Base-by-base conservation (phyloP, 2,797 vertebrate genomes). In the Odontamblyopus lacepedii region DNA sequence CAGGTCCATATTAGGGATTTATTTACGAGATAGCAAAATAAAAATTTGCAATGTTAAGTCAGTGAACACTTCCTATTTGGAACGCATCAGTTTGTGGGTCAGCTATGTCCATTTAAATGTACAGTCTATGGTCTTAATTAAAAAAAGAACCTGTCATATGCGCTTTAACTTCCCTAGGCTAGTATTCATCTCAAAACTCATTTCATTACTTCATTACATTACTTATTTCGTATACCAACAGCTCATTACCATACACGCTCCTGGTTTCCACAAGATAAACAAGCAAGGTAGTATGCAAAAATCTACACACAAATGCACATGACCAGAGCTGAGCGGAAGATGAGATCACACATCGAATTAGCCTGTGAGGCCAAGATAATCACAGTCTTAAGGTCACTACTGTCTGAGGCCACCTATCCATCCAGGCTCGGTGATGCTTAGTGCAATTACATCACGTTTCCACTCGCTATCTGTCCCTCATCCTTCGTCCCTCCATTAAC, bases 281-380 rank as follows among this genome's bases (percentile, higher is more conserved):
- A 35, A 30, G 7, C 1, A 19, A 32, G 30, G 27, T 4, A 29
- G 26, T 60, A 16, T 0, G 15, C 61, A 48, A 8, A 38, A 48
- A 18, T 61, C 61, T 57, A 30, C n/a, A 15, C 44, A 48, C 44
- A 48, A 48, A 1, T 16, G 23, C 75, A 61, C 67, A 75, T 76
- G 50, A 48, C 30, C 50, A 29, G 61, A 68, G 64, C 29, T 67
- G 74, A 70, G 69, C 57, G 30, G 57, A 8, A 59, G 27, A 59
- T 64, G 51, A 73, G 70, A 78, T 66, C 83, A 55, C 70, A 80
- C 77, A 81, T 23, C 26, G 11, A 78, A 86, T 88, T 80, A 79
- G 64, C 69, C 35, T 27, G 61, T 56, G 59, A 16, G 55, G 60
- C 66, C 11, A 35, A 53, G 55, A 84, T 75, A 78, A 83, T 85